phyloP scores from a whole-genome alignment of 2,888 invertebrate genomes.

The Nasonovia ribisnigri region DNA sequence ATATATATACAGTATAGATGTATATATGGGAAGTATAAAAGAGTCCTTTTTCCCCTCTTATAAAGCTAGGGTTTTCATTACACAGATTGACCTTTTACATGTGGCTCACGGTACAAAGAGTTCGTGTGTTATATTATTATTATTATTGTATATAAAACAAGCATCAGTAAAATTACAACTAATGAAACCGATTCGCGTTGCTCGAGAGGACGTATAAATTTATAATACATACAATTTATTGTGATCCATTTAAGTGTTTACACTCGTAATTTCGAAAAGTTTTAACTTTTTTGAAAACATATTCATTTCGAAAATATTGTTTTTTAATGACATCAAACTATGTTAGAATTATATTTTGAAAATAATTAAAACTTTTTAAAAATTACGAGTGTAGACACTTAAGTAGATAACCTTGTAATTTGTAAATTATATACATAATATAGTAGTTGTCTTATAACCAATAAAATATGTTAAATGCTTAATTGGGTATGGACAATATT shows the following conservation, averaged over 20 bases:
- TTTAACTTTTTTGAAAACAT: background rate
- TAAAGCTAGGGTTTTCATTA: background rate
- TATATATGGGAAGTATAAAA: background rate
- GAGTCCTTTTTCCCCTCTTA: background rate
- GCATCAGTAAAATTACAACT: conserved; percentile 26
- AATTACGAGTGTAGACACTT: background rate
- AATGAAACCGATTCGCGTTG: conserved; percentile 21
- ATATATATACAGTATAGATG: background rate
- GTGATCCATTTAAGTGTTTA: background rate
- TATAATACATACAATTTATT: background rate
- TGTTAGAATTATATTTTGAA: no score
- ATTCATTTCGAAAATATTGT: background rate
- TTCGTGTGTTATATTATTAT: background rate
- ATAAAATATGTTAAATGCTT: background rate
- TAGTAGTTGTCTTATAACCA: background rate
- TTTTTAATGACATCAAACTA: background rate
- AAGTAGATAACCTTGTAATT: background rate
- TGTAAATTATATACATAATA: background rate
- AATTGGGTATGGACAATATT: background rate
- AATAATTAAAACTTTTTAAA: background rate
- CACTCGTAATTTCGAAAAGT: background rate
- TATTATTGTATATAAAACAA: background rate
- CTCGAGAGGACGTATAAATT: background rate
- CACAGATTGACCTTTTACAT: conserved; percentile 31
- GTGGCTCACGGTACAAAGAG: background rate